Percentiles rank a stretch among this genome's conserved stretches.
Conservation (phyloP, 2,888 invertebrate genomes). For the Euspilapteryx auroguttella region DNA sequence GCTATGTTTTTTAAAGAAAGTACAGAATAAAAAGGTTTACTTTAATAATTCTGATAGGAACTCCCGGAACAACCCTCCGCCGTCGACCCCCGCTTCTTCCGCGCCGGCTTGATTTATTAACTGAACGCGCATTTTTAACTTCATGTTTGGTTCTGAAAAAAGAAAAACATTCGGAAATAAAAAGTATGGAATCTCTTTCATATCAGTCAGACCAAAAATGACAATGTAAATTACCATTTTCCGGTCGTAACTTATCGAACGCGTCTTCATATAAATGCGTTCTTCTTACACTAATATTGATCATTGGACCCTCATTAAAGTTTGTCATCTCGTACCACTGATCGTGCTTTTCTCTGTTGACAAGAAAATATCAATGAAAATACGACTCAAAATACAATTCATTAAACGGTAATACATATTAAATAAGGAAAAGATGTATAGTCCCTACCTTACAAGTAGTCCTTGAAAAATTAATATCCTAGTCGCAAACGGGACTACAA, state of each 20-base stretch:
- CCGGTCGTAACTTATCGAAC: slow-evolving; percentile 87
- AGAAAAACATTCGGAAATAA: not conserved
- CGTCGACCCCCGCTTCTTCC: slow-evolving; percentile 96
- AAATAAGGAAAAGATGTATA: too few species aligned
- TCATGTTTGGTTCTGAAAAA: slow-evolving; percentile 78
- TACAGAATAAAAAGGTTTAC: too few species aligned
- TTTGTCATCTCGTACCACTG: slow-evolving; percentile 76
- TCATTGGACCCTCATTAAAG: slow-evolving; percentile 75
- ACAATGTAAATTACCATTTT: slow-evolving; percentile 69
- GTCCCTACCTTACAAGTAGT: slow-evolving; percentile 56
- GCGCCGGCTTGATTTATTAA: slow-evolving; percentile 88
- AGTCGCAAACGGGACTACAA: slow-evolving; percentile 89
- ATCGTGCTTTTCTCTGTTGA: slow-evolving; percentile 65
- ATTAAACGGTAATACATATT: too few species aligned
- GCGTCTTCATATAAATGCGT: slow-evolving; percentile 98
- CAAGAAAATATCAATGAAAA: not conserved
- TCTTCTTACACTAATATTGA: slow-evolving; percentile 77
- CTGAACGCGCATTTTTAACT: slow-evolving; percentile 84
- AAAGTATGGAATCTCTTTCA: too few species aligned
- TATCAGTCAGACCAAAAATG: not conserved
- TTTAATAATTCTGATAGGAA: slow-evolving; percentile 92
- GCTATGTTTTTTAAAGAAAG: too few species aligned
- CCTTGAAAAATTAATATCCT: slow-evolving; percentile 85
- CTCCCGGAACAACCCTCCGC: slow-evolving; percentile 95
- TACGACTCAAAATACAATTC: slow-evolving; percentile 6